Evolutionary conservation across 2,797 vertebrate genomes (phyloP).

Genomic region (Brachymystax lenok): DNA sequence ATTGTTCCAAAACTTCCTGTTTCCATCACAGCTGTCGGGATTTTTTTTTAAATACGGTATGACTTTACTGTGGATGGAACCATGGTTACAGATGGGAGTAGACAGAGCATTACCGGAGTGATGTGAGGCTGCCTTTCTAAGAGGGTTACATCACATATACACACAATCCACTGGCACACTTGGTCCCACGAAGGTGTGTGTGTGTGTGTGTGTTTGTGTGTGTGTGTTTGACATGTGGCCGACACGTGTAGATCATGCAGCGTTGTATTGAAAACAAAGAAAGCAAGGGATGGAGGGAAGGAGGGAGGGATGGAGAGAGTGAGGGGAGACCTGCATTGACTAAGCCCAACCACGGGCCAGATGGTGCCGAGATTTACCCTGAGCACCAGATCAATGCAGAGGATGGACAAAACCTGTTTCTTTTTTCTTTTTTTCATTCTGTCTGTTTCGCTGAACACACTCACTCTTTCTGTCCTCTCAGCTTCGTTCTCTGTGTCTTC

Average conservation of each 20-base stretch:
- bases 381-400: slow-evolving; percentile 6
- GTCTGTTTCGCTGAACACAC: neutral
- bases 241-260: neutral
- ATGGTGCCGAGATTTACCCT: slow-evolving; percentile 2
- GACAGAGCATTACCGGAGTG: neutral
- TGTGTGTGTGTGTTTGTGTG: neutral
- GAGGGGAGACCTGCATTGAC: neutral
- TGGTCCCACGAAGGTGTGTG: neutral
- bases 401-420: neutral
- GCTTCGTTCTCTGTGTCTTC: neutral
- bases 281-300: neutral
- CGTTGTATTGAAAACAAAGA: neutral
- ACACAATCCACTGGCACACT: neutral
- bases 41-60: too few relatives aligned
- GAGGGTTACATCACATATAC: neutral
- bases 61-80: too few relatives aligned
- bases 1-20: too few relatives aligned
- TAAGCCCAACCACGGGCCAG: neutral
- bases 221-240: neutral
- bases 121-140: neutral
- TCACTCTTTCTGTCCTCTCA: neutral
- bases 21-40: too few relatives aligned
- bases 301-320: neutral
- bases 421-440: neutral
- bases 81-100: too few relatives aligned